These are phyloP conservation scores for Cheilosia variabilis DNA, from an alignment of 2,888 invertebrate species.

Conservation along the genomic window DNA sequence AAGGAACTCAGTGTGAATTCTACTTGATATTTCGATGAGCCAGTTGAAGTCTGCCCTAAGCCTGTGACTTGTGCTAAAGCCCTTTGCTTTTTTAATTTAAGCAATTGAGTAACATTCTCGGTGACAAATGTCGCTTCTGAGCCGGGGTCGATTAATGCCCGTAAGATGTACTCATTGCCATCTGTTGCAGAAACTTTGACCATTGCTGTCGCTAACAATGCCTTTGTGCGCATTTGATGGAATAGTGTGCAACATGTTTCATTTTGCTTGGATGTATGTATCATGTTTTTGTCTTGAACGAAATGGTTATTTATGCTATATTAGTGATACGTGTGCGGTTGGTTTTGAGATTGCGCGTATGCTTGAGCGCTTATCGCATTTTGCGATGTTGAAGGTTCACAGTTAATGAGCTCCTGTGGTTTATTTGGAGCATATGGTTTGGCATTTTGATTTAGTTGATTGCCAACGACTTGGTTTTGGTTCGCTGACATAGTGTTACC, in stretches of 20 bases:
- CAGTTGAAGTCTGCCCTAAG: background rate
- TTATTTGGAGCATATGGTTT: too few relatives aligned
- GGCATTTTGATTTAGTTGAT: too few relatives aligned
- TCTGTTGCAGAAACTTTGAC: background rate
- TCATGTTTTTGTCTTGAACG: background rate
- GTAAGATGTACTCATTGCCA: background rate
- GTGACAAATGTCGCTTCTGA: constrained; percentile 14
- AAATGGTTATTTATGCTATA: background rate
- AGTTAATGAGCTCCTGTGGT: too few relatives aligned
- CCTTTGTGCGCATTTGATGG: background rate
- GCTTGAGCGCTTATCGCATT: too few relatives aligned
- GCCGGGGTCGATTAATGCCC: constrained; percentile 7
- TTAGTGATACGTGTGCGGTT: background rate
- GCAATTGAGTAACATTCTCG: background rate
- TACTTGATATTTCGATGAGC: too few relatives aligned
- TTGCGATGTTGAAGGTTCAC: too few relatives aligned
- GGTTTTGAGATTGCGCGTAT: background rate
- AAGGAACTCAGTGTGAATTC: background rate
- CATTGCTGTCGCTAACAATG: constrained; percentile 10
- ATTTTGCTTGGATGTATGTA: background rate
- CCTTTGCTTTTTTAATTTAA: background rate
- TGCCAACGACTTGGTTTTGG: too few relatives aligned
- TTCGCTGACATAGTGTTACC: too few relatives aligned
- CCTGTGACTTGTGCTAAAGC: background rate
- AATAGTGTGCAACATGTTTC: background rate